A percentile compares a stretch with the other conserved stretches of the same genome.
These are phyloP conservation scores for Bugulina stolonifera DNA, from an alignment of 2,888 invertebrate species.

Conservation along the genomic window DNA sequence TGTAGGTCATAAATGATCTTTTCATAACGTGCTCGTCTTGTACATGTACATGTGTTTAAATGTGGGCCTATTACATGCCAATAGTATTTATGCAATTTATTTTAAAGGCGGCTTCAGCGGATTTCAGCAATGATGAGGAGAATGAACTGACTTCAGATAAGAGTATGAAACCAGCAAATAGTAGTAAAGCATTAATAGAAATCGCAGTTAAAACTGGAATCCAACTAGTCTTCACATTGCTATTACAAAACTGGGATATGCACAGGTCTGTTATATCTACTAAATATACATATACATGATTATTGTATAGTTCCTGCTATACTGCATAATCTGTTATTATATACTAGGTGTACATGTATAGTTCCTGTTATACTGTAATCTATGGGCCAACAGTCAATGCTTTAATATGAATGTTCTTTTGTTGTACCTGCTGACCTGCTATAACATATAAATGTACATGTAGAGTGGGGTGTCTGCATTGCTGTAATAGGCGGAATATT, in stretches of 20 bases:
- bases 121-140: conserved; percentile 26
- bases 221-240: conserved; percentile 59
- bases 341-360: no score
- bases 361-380: no score
- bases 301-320: no score
- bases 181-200: conserved; percentile 59
- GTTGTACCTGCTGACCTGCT: neutral
- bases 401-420: neutral
- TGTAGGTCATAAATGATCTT: neutral
- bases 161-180: conserved; percentile 29
- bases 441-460: no score
- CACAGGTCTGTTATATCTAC: neutral
- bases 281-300: no score
- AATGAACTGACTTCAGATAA: conserved; percentile 27
- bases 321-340: no score
- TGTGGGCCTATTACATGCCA: no score
- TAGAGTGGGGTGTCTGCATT: no score
- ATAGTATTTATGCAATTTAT: conserved; percentile 30
- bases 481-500: no score
- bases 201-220: conserved; percentile 62
- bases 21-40: no score
- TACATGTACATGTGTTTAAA: no score
- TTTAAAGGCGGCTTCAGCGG: conserved; percentile 26
- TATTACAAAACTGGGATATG: conserved; percentile 60
- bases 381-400: no score